Percentiles rank a stretch among this genome's conserved stretches.
These are phyloP conservation scores for Microcebus ravelobensis DNA, from an alignment of 2,113 vertebrate genomes.

Conservation along the genomic window DNA sequence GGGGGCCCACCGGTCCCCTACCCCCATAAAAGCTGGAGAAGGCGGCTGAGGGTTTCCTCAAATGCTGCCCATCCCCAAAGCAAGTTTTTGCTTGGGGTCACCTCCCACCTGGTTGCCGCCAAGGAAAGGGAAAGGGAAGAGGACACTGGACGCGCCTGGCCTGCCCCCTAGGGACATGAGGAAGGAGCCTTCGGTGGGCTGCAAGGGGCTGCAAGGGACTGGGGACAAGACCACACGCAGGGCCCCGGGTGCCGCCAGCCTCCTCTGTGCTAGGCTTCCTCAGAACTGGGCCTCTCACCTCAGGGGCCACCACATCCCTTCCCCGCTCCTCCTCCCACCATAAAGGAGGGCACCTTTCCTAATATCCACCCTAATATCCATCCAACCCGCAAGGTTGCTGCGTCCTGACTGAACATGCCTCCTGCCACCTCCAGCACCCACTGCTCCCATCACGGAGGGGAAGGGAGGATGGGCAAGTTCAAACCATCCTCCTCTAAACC, in stretches of 20 bases:
- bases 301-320: not conserved
- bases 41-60: not conserved
- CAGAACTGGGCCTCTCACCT: not conserved
- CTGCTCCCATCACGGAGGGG: not conserved
- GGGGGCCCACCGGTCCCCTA: not conserved
- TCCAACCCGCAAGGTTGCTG: too few species aligned
- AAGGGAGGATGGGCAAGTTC: not conserved
- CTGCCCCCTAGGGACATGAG: not conserved
- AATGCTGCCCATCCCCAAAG: not conserved
- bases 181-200: not conserved
- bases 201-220: not conserved
- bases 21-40: not conserved
- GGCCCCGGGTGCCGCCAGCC: not conserved
- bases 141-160: not conserved
- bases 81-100: conserved; percentile 22
- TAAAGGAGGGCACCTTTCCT: too few species aligned
- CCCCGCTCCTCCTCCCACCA: not conserved
- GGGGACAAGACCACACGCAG: not conserved
- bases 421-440: not conserved
- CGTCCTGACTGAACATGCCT: not conserved
- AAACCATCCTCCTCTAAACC: not conserved
- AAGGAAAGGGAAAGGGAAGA: not conserved
- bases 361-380: too few species aligned
- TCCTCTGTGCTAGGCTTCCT: not conserved
- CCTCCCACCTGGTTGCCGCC: not conserved